Percentiles rank a stretch among this genome's conserved stretches.
Evolutionary conservation across 2,888 invertebrate species (phyloP).

Genomic region (Pammene fasciana): DNA sequence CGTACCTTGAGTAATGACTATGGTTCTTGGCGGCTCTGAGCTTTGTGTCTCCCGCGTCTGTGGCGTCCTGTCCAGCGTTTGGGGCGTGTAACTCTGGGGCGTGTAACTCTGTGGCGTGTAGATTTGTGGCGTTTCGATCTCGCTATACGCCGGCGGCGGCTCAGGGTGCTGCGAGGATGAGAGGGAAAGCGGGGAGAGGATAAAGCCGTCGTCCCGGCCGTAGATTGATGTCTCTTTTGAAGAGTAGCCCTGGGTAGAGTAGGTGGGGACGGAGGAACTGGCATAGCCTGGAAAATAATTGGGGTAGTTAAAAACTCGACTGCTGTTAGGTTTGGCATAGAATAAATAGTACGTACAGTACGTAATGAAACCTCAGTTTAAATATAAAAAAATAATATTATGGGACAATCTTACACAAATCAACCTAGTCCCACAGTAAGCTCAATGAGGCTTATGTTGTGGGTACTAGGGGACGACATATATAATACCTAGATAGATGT

Average conservation of each 20-base stretch:
- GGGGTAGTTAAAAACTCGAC: no score
- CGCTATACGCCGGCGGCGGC: conserved; percentile 70
- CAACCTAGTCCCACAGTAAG: no score
- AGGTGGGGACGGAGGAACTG: background rate
- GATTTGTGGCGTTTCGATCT: conserved; percentile 48
- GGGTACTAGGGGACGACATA: no score
- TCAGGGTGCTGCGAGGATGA: conserved; percentile 57
- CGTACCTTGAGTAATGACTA: conserved; percentile 58
- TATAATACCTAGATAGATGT: no score
- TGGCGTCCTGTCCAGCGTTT: conserved; percentile 29
- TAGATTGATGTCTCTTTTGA: conserved; percentile 60
- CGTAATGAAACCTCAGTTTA: no score
- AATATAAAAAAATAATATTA: no score
- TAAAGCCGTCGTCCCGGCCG: conserved; percentile 46
- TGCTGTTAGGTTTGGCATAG: no score
- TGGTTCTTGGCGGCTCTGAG: conserved; percentile 54
- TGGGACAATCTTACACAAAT: no score
- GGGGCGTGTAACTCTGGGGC: background rate
- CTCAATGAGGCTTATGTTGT: no score
- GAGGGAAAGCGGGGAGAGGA: conserved; percentile 55
- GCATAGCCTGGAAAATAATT: background rate
- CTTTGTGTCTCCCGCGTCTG: conserved; percentile 12
- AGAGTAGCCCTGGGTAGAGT: conserved; percentile 1
- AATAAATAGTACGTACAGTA: no score
- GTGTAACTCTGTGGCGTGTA: conserved; percentile 18